Evolutionary conservation across 2,888 invertebrate genomes (phyloP).

Genomic region (Phasia obesa): DNA sequence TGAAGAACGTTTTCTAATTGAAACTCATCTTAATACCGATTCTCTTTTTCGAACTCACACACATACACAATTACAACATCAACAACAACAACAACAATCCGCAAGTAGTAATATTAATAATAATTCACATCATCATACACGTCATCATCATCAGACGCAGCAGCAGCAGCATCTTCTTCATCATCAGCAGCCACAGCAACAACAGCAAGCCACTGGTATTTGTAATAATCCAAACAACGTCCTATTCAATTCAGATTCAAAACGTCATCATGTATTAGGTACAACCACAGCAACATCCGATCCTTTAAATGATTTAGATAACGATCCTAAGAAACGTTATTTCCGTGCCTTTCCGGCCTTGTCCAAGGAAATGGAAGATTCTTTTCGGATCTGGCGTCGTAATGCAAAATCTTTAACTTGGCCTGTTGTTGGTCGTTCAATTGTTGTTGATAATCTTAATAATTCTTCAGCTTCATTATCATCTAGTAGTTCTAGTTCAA

Average conservation of each 20-base stretch:
- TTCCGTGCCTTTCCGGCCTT: slow-evolving; percentile 90
- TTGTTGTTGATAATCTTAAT: slow-evolving; percentile 71
- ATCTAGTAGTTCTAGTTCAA: slow-evolving; percentile 75
- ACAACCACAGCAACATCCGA: slow-evolving; percentile 57
- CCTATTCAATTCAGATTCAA: slow-evolving; percentile 43
- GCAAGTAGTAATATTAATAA: slow-evolving; percentile 22
- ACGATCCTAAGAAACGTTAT: slow-evolving; percentile 88
- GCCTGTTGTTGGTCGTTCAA: slow-evolving; percentile 75
- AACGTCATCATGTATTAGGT: slow-evolving; percentile 45
- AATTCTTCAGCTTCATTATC: slow-evolving; percentile 68
- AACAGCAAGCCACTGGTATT: slow-evolving; percentile 37
- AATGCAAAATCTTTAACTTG: slow-evolving; percentile 77
- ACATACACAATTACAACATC: slow-evolving; percentile 38
- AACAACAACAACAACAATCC: slow-evolving; percentile 25
- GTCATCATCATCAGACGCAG: slow-evolving; percentile 52
- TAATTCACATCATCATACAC: slow-evolving; percentile 52
- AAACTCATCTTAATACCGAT: slow-evolving; percentile 55
- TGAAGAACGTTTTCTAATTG: slow-evolving; percentile 72
- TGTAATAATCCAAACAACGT: slow-evolving; percentile 44
- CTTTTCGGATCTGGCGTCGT: slow-evolving; percentile 75
- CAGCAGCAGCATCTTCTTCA: slow-evolving; percentile 51
- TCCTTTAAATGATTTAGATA: slow-evolving; percentile 70
- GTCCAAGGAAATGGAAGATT: slow-evolving; percentile 83
- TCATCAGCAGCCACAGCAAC: slow-evolving; percentile 49
- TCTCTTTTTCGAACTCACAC: slow-evolving; percentile 37